Evolutionary conservation across 2,888 invertebrate genomes (phyloP).

Genomic region (Coecobrya sp.): DNA sequence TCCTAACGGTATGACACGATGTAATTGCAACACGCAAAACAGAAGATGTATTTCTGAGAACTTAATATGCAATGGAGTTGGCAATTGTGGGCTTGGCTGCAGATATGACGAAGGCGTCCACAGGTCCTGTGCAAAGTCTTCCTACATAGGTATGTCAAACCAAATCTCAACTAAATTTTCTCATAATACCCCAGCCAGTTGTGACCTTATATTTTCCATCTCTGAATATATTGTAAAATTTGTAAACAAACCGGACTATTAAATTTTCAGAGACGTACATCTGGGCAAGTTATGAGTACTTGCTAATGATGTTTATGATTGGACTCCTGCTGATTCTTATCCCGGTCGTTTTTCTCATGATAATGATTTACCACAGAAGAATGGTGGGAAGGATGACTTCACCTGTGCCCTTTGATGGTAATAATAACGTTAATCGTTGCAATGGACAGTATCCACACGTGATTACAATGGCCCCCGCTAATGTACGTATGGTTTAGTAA

Average conservation of each 20-base stretch:
- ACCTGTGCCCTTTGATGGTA: neutral
- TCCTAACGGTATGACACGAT: conserved; percentile 26
- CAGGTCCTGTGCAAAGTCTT: neutral
- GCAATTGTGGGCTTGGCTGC: conserved; percentile 42
- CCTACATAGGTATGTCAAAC: neutral
- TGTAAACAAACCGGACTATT: neutral
- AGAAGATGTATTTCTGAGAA: conserved; percentile 49
- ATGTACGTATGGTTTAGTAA: conserved; percentile 4
- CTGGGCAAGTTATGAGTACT: conserved; percentile 76
- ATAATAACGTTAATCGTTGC: conserved; percentile 41
- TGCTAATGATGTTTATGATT: conserved; percentile 78
- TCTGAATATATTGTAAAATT: too few relatives aligned
- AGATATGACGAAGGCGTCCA: neutral
- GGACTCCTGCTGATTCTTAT: conserved; percentile 78
- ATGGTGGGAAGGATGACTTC: conserved; percentile 1
- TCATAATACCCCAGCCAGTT: conserved; percentile 13
- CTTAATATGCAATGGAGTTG: conserved; percentile 55
- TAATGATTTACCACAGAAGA: conserved; percentile 74
- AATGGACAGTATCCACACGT: conserved; percentile 28
- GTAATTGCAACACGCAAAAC: neutral
- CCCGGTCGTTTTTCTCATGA: conserved; percentile 69
- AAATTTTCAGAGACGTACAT: conserved; percentile 3
- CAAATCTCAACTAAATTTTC: neutral
- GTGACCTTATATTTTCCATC: too few relatives aligned
- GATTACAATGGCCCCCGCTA: conserved; percentile 34